Base-by-base conservation (phyloP, 2,113 vertebrate genomes). In the Menidia beryllina region DNA sequence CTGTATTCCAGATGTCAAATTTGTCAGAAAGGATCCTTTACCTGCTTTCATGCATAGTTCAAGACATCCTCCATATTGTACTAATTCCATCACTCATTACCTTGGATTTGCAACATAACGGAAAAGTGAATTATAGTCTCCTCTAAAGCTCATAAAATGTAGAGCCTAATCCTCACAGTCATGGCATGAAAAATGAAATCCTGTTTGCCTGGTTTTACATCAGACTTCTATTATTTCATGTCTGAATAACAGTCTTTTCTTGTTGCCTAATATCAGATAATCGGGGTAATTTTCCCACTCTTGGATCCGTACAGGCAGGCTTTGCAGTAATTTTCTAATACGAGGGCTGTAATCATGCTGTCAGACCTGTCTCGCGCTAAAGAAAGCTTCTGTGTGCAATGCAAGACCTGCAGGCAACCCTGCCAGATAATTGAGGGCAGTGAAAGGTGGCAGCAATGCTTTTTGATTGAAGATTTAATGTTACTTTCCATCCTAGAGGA, bases 381-480 rank as follows among this genome's bases (percentile, higher is more conserved):
- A 84, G 58, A 77, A 78, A 72, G 63, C 69, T 1, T 8, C 65
- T 75, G 83, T 49, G 61, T 73, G 73, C 82, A 82, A 45, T 77
- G 43, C 20, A 60, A 60, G 57, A 57, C 77, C 85, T 70, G 64
- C 76, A 77, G 74, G 59, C 68, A 83, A 77, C 74, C 71, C 75
- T 72, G 59, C 47, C 8, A 10, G 73, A 81, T 84, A 86, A 88
- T 57, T 86, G 67, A 88, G 61, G 70, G 71, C 39, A 20, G 72
- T 66, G 75, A 48, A 39, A 1, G 2, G 76, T 79, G 65, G 69
- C 84, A 77, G 54, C 30, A 65, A 80, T 73, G 78, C 75, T 81
- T 67, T 91, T 56, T 87, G 80, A 88, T 75, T 87, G 83, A 83
- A 86, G 82, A 74, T 81, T 91, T 84, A 79, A 82, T 82, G 75